Base-by-base conservation (phyloP, 2,113 vertebrate species). In the Colossoma macropomum region DNA sequence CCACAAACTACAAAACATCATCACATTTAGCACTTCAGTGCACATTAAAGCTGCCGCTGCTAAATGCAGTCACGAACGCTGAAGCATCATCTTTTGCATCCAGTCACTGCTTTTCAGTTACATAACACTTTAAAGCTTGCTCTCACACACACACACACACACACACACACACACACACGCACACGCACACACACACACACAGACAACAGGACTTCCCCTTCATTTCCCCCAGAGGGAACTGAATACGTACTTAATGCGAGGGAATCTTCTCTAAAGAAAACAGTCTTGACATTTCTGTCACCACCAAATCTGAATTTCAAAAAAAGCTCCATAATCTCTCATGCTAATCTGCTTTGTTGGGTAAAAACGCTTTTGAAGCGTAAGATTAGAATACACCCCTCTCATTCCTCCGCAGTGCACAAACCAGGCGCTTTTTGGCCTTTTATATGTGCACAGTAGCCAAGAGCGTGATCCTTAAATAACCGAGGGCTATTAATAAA, bases 101-200 rank as follows among this genome's bases (percentile, higher is more conserved):
- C 60, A 76, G 30, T 76, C 74, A 76, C 59, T 38, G 59, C 11
- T 27, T 1, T 19, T 60, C 21, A n/a, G 30, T 76, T 76, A 76
- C 54, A 62, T 76, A 76, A 76, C 56, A 75, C 13, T 8, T 9
- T 60, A 60, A 60, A 25, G 32, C 56, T 23, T 65, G n/a, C 34
- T 41, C 34, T 11, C 30, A 15, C 54, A 76, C 7, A 16, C 56
- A 76, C 15, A 5, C 56, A 62, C 74, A 76, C 34, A 76, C 15
- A 19, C 25, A 52, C 38, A 45, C 52, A 34, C 30, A 59, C 28
- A 59, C 50, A 92, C 80, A 73, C 74, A 76, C 7, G 7, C 74
- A 76, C 13, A 10, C 73, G 60, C 2, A 15, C 73, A 75, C 12
- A 4, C 52, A 60, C 73, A 75, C 30, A 75, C n/a, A 19, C 45